Conservation (phyloP, 2,797 vertebrate genomes). For the Sebastes paucispinis region DNA sequence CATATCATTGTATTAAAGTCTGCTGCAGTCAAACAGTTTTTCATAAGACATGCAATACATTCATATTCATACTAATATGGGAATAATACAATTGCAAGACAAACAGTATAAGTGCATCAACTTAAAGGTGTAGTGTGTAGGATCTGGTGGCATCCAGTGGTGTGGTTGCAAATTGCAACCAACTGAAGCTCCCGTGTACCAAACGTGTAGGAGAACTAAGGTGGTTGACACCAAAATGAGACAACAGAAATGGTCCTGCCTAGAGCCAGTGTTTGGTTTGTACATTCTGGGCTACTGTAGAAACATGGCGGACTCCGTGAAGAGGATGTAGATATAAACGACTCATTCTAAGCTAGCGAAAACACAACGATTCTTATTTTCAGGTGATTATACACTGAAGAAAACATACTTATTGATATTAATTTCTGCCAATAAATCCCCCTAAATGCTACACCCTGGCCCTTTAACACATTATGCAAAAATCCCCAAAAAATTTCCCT, state of each 20-base stretch:
- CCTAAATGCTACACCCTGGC: neutral
- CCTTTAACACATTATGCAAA: neutral
- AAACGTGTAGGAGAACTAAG: too few species aligned
- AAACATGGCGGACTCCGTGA: too few species aligned
- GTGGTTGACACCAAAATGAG: fast-evolving
- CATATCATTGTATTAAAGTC: neutral
- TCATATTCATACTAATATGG: neutral
- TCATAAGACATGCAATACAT: neutral
- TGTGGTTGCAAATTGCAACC: too few species aligned
- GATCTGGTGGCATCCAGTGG: too few species aligned
- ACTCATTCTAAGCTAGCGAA: too few species aligned
- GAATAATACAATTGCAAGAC: neutral
- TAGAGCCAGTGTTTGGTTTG: too few species aligned
- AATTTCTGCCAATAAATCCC: neutral
- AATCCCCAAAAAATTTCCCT: neutral
- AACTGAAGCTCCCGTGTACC: too few species aligned
- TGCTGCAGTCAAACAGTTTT: neutral
- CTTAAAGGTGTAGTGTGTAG: neutral
- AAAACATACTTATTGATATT: too few species aligned
- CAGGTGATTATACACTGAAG: too few species aligned
- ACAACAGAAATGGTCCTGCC: fast-evolving
- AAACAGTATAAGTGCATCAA: neutral
- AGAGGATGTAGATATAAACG: too few species aligned
- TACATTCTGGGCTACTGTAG: fast-evolving
- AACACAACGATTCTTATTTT: too few species aligned